Percentiles rank a stretch among this genome's conserved stretches.
phyloP scores from a whole-genome alignment of 2,113 vertebrate genomes.

The Acrocephalus arundinaceus region DNA sequence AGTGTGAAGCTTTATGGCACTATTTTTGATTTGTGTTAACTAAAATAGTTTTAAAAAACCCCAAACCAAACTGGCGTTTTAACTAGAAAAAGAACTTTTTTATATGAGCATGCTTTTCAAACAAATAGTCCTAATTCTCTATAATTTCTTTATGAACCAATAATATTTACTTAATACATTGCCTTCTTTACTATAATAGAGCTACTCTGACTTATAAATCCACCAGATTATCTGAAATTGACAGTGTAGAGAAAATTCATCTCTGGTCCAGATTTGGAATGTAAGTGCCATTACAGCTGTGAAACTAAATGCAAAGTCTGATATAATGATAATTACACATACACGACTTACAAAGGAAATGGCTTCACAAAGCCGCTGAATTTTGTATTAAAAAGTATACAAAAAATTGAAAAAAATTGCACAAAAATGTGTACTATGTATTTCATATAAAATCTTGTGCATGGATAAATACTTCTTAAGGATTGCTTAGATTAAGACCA shows the following conservation, averaged over 20 bases:
- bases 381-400: neutral
- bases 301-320: neutral
- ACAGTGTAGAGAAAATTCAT: neutral
- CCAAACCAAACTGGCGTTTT: neutral
- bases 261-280: neutral
- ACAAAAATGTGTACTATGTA: neutral
- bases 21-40: slow-evolving; percentile 5
- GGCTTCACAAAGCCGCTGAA: neutral
- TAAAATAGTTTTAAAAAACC: neutral
- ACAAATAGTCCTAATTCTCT: neutral
- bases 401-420: neutral
- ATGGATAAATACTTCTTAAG: neutral
- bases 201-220: neutral
- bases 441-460: neutral
- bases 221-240: neutral
- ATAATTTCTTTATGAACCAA: neutral
- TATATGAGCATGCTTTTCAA: neutral
- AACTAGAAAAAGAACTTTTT: neutral
- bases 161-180: neutral
- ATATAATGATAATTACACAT: neutral
- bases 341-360: neutral
- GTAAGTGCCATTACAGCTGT: neutral
- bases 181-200: neutral
- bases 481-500: slow-evolving; percentile 10
- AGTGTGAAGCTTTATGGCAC: neutral